Percentiles rank a stretch among this genome's conserved stretches.
phyloP scores from a whole-genome alignment of 2,888 invertebrate species.

The Calephelis perditalis region DNA sequence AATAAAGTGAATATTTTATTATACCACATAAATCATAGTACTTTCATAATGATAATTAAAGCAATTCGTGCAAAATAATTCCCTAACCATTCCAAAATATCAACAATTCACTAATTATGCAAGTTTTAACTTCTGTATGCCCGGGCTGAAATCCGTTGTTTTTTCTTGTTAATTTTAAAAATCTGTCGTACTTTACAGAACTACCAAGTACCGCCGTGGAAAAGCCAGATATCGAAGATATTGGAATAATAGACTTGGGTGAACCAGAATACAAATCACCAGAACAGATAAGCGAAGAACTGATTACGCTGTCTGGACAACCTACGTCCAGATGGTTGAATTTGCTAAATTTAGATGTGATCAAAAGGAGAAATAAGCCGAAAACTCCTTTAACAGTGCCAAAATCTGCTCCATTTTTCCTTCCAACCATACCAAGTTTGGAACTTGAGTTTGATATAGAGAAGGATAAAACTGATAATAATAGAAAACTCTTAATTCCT shows the following conservation, averaged over 20 bases:
- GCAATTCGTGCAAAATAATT: too few species aligned
- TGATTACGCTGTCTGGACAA: conserved; percentile 91
- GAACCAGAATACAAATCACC: conserved; percentile 83
- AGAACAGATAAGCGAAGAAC: conserved; percentile 84
- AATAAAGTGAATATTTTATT: too few species aligned
- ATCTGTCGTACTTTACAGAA: conserved; percentile 37
- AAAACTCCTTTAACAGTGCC: conserved; percentile 88
- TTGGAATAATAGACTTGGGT: conserved; percentile 56
- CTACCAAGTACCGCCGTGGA: conserved; percentile 66
- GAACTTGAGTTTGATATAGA: conserved; percentile 88
- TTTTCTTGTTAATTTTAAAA: too few species aligned
- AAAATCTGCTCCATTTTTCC: conserved; percentile 96
- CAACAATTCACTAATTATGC: too few species aligned
- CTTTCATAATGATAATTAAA: too few species aligned
- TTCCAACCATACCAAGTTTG: conserved; percentile 92
- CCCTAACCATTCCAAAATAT: too few species aligned
- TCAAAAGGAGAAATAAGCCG: conserved; percentile 94
- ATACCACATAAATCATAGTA: too few species aligned
- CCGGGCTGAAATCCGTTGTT: too few species aligned
- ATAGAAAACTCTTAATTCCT: conserved; percentile 76
- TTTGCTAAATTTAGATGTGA: conserved; percentile 89
- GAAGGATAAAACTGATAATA: conserved; percentile 52
- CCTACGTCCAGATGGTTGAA: conserved; percentile 95
- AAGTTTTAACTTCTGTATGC: too few species aligned
- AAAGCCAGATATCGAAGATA: conserved; percentile 63